Evolutionary conservation across 1,140 invertebrate species (phyloP).

Genomic region (Vanessa tameamea): DNA sequence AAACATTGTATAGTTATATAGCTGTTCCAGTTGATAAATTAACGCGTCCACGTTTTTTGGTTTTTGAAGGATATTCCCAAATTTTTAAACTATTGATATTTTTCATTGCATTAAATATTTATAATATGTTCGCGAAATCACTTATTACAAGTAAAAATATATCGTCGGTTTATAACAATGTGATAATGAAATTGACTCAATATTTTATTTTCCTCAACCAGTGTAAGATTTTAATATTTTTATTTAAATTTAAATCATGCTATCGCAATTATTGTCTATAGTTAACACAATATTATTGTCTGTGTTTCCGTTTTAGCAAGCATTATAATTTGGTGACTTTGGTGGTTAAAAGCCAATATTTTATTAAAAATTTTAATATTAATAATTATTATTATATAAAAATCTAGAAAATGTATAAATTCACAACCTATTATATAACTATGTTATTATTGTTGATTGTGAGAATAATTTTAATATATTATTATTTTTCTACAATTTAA

Average conservation of each 20-base stretch:
- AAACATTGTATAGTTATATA: conserved; percentile 11
- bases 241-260: background rate
- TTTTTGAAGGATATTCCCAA: too few species aligned
- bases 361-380: conserved; percentile 30
- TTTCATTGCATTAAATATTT: too few species aligned
- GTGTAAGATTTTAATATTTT: background rate
- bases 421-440: conserved; percentile 79
- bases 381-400: conserved; percentile 64
- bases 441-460: conserved; percentile 43
- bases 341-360: conserved; percentile 40
- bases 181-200: background rate
- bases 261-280: background rate
- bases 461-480: conserved; percentile 33
- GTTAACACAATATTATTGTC: conserved; percentile 1
- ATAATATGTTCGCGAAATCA: background rate
- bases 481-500: conserved; percentile 14
- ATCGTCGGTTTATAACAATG: background rate
- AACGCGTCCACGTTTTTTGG: background rate
- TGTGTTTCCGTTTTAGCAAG: conserved; percentile 13
- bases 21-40: background rate
- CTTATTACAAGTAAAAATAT: background rate
- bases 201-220: background rate
- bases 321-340: conserved; percentile 28
- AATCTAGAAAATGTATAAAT: conserved; percentile 80
- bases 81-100: too few species aligned